These are phyloP conservation scores for Orchesellides sinensis DNA, from an alignment of 2,888 invertebrate species.

Conservation along the genomic window DNA sequence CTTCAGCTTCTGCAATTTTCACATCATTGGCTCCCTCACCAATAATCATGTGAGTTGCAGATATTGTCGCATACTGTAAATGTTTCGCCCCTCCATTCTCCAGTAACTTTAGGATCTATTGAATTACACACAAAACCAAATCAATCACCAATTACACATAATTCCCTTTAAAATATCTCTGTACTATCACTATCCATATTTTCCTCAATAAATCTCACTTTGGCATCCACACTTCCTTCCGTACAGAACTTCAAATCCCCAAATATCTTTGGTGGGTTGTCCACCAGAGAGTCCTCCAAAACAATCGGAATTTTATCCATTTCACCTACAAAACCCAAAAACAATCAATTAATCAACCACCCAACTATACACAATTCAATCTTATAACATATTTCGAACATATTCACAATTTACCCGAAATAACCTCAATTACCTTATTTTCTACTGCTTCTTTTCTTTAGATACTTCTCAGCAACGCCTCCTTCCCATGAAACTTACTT, in stretches of 20 bases:
- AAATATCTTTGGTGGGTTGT: conserved; percentile 67
- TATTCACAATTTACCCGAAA: too few species aligned
- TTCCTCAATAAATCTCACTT: conserved; percentile 63
- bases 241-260: conserved; percentile 64
- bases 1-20: conserved; percentile 92
- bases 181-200: too few species aligned
- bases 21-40: conserved; percentile 90
- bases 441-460: too few species aligned
- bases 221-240: conserved; percentile 68
- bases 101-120: conserved; percentile 87
- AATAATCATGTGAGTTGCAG: conserved; percentile 94
- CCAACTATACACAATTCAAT: too few species aligned
- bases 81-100: conserved; percentile 92
- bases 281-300: conserved; percentile 38
- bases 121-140: conserved; percentile 76
- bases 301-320: conserved; percentile 58
- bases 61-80: conserved; percentile 92
- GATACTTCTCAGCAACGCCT: too few species aligned
- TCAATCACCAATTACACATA: background rate
- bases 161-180: too few species aligned
- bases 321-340: background rate
- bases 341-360: too few species aligned
- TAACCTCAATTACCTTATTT: too few species aligned
- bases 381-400: too few species aligned
- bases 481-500: too few species aligned